Evolutionary conservation across 2,797 vertebrate species (phyloP).

Genomic region (Takifugu ocellatus): DNA sequence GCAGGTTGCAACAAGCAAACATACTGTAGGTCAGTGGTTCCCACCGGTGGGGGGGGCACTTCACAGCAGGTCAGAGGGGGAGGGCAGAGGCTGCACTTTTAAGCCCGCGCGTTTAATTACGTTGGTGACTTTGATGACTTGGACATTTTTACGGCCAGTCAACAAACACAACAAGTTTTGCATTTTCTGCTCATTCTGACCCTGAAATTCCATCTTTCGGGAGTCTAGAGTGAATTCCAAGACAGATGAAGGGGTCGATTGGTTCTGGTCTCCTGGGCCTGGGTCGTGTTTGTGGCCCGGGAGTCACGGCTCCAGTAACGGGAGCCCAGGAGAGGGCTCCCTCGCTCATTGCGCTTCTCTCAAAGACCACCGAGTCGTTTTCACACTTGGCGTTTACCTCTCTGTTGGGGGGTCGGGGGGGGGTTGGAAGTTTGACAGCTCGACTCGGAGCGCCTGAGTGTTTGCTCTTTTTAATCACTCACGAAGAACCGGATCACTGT

Average conservation of each 20-base stretch:
- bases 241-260: no score
- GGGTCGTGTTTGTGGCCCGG: not conserved
- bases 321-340: slow-evolving; percentile 1
- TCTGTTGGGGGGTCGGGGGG: slow-evolving; percentile 15
- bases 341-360: slow-evolving; percentile 14
- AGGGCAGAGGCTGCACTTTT: not conserved
- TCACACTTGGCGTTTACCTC: slow-evolving; percentile 8
- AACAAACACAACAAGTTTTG: not conserved
- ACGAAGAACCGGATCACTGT: slow-evolving; percentile 11
- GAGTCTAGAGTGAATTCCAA: no score
- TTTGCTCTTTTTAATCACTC: slow-evolving; percentile 15
- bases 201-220: slow-evolving; percentile 1
- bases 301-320: slow-evolving; percentile 12
- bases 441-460: slow-evolving; percentile 12
- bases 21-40: slow-evolving; percentile 10
- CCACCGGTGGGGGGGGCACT: not conserved
- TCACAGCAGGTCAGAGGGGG: not conserved
- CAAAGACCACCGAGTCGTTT: slow-evolving; percentile 23
- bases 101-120: slow-evolving; percentile 11
- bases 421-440: slow-evolving; percentile 36
- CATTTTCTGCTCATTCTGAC: slow-evolving; percentile 6
- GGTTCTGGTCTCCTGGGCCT: no score
- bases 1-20: slow-evolving; percentile 1
- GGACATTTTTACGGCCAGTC: not conserved
- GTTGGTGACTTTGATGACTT: slow-evolving; percentile 14